These are phyloP conservation scores for Pteronura brasiliensis DNA, from an alignment of 2,113 vertebrate species.

Conservation along the genomic window DNA sequence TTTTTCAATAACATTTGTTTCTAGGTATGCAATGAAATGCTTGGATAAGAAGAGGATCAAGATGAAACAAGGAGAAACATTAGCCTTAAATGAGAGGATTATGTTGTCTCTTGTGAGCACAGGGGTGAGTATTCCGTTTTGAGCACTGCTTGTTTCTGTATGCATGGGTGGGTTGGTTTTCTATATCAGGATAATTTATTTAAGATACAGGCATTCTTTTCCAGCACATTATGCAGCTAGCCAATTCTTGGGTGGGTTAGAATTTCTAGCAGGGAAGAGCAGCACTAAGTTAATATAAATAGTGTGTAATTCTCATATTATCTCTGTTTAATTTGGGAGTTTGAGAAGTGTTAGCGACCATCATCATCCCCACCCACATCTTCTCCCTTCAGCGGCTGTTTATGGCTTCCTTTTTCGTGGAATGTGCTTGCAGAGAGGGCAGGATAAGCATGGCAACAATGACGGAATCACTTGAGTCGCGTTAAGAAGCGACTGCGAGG, in stretches of 20 bases:
- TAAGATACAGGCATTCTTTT: background rate
- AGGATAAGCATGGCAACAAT: background rate
- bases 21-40: slow-evolving; percentile 99
- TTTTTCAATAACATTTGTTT: background rate
- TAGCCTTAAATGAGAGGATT: slow-evolving; percentile 97
- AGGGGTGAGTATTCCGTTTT: slow-evolving; percentile 87
- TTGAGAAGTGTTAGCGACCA: fast-evolving
- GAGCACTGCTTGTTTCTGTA: background rate
- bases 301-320: background rate
- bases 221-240: background rate
- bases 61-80: slow-evolving; percentile 98
- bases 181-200: background rate
- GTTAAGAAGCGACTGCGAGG: background rate
- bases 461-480: too few relatives aligned
- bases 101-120: slow-evolving; percentile 99
- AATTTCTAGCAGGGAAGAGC: background rate
- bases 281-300: background rate
- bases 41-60: slow-evolving; percentile 99
- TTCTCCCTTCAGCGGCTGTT: background rate
- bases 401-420: background rate
- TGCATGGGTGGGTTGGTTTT: background rate
- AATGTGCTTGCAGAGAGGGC: background rate
- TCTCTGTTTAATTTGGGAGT: background rate
- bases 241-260: background rate
- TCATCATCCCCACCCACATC: fast-evolving